Evolutionary conservation across 1,140 invertebrate species (phyloP), one percentile per base, ranked within the genome.

Genomic region (Brachionus sp.): DNA sequence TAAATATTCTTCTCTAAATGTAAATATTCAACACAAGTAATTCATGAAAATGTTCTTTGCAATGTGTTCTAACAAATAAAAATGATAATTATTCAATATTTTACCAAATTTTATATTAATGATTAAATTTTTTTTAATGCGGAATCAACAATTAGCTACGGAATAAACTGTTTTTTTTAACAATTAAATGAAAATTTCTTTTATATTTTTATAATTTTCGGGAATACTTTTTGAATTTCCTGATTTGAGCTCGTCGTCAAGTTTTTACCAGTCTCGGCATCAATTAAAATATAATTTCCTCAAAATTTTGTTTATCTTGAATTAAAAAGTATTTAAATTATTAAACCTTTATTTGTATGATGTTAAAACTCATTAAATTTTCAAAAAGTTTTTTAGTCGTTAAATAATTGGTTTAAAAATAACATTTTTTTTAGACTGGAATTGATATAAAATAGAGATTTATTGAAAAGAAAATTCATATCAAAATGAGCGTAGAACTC

Each of bases 401-500:
- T 57, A 57, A 57, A 57, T 57, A 57, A 57, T 57, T 57, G 16
- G n/a, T 25, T 29, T 57, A 57, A 57, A 57, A 57, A 57, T 57
- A 57, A 57, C n/a, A 57, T 57, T 57, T 57, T 57, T 3, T 57
- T 57, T 19, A 57, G 50, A 57, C n/a, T 57, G 50, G 50, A 57
- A 57, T 57, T 57, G 50, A 57, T 57, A 25, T 19, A 57, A 57
- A 57, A 57, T 19, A 5, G 19, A 19, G 16, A 53, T 12, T 6
- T 29, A 33, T 37, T 73, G n/a, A 19, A 42, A 73, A 73, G 42
- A 39, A 73, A 42, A 39, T 39, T 42, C 19, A 16, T 16, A 80
- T 23, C 33, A 80, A 62, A 80, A 80, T 80, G 77, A 80, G 77
- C n/a, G 77, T 80, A 23, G 77, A 80, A 44, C 19, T 80, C 13